phyloP scores from a whole-genome alignment of 2,797 vertebrate species.

The Antennarius maculatus region DNA sequence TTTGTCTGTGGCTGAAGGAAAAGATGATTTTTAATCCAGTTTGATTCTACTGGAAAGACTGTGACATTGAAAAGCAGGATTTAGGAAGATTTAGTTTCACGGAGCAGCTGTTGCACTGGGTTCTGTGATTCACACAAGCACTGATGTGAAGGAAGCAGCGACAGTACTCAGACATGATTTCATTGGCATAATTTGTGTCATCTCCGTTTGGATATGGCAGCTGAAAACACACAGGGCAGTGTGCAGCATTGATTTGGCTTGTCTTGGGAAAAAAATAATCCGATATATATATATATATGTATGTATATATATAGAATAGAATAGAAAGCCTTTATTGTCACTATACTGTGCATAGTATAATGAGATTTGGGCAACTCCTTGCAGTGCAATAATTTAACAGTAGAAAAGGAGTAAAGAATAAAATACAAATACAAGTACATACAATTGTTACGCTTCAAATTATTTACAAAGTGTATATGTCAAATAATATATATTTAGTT shows the following conservation, averaged over 20 bases:
- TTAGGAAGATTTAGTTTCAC: conserved; percentile 37
- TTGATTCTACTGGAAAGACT: conserved; percentile 35
- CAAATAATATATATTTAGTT: too few species aligned
- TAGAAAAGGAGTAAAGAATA: too few species aligned
- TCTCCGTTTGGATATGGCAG: conserved; percentile 44
- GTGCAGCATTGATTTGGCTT: conserved; percentile 47
- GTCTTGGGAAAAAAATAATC: conserved; percentile 25
- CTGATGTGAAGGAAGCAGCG: conserved; percentile 35
- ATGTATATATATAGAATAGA: too few species aligned
- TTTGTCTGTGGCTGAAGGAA: conserved; percentile 34
- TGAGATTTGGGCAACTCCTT: too few species aligned
- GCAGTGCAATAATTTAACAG: too few species aligned
- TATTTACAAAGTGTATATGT: too few species aligned
- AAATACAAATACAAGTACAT: too few species aligned
- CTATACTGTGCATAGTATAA: too few species aligned
- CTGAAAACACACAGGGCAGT: conserved; percentile 34
- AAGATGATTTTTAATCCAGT: conserved; percentile 46
- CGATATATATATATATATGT: background rate
- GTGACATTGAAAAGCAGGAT: conserved; percentile 43
- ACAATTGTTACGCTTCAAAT: too few species aligned
- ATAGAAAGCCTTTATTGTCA: too few species aligned
- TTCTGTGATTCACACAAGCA: conserved; percentile 33
- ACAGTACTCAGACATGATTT: conserved; percentile 30
- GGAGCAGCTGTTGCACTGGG: conserved; percentile 14
- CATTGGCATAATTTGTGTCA: conserved; percentile 58